Evolutionary conservation across 2,113 vertebrate genomes (phyloP).

Genomic region (Plectropomus leopardus): DNA sequence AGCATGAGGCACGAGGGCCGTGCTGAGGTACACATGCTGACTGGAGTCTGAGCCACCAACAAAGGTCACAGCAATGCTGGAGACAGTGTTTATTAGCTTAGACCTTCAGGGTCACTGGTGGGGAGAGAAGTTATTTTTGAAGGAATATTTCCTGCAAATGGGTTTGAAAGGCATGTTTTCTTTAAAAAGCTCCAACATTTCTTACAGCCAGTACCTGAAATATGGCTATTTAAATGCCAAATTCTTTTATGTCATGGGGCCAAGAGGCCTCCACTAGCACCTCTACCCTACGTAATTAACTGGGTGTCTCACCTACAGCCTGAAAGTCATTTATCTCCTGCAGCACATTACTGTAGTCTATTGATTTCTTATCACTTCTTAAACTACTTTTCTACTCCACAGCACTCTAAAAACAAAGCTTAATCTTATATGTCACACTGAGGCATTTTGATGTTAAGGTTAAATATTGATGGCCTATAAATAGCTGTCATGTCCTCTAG

Average conservation of each 20-base stretch:
- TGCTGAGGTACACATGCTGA: constrained; percentile 41
- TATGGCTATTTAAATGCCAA: no score
- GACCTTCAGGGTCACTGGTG: not conserved
- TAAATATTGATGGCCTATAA: constrained; percentile 9
- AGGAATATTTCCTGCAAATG: not conserved
- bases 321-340: not conserved
- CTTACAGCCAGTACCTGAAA: no score
- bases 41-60: not conserved
- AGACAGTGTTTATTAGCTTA: constrained; percentile 4
- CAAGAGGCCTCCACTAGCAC: not conserved
- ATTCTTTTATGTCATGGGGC: not conserved
- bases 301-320: not conserved
- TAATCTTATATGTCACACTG: not conserved
- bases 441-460: constrained; percentile 3
- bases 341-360: not conserved
- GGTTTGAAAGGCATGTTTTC: no score
- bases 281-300: not conserved
- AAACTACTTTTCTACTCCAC: not conserved
- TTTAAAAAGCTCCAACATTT: no score
- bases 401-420: not conserved
- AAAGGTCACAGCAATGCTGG: constrained; percentile 32
- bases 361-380: not conserved
- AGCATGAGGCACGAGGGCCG: not conserved
- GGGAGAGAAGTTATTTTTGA: not conserved
- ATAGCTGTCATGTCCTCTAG: not conserved